Evolutionary conservation across 1,140 invertebrate species (phyloP), one percentile per base, ranked within the genome.

Genomic region (Drosophila ironensis): DNA sequence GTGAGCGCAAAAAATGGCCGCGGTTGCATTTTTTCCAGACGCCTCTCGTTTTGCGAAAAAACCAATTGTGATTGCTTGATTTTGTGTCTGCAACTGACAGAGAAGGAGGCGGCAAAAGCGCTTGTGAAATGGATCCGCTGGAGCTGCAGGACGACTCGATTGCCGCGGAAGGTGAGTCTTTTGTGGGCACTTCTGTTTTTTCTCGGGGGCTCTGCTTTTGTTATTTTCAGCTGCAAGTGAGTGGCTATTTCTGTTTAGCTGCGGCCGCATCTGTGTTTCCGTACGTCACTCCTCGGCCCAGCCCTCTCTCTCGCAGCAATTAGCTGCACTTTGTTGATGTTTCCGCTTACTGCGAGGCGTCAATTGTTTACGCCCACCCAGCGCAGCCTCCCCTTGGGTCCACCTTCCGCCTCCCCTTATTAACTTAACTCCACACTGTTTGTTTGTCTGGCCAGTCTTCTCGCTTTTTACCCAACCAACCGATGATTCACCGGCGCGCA

Each of bases 291-390:
- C 30, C 59, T 69, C 63, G 73, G 78, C 51, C 69, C 69, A 82
- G 69, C 70, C 14, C 37, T 41, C n/a, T n/a, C n/a, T n/a, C n/a
- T n/a, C n/a, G n/a, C 50, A 27, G 25, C 27, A 22, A 54, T 41
- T 56, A 72, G 54, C 38, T 50, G 46, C 50, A 50, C 35, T 30
- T 38, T 24, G 54, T 33, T 54, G 40, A 42, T 33, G 16, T 30
- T 28, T 19, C 48, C 30, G 54, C 40, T 59, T 44, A 63, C 59
- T 37, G 54, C 41, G n/a, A n/a, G n/a, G n/a, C 59, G 64, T 42
- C 69, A 66, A 77, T 78, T 82, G 78, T 73, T 84, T 84, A 82
- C 78, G 78, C 78, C 78, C 69, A 70, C 78, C 51, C 46, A 61
- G 25, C 30, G 42, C 41, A 25, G 22, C 48, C 37, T 51, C 41